Conservation (phyloP, 1,140 invertebrate species). For the Achroia grisella region DNA sequence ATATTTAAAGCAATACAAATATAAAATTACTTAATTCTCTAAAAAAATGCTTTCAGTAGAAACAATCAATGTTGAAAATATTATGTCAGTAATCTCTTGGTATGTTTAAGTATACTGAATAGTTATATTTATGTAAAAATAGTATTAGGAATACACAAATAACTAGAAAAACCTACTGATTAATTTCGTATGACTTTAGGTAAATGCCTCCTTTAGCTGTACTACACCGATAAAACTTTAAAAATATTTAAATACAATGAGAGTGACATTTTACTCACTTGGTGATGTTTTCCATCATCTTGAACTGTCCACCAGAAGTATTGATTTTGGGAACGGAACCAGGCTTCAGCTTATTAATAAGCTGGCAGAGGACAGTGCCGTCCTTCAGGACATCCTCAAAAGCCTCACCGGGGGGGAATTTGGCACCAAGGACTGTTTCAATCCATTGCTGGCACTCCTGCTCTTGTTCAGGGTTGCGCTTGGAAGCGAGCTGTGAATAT, state of each 20-base stretch:
- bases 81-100: too few relatives aligned
- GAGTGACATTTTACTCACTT: slow-evolving; percentile 73
- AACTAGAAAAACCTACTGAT: too few relatives aligned
- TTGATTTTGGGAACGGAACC: slow-evolving; percentile 90
- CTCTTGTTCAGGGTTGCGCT: slow-evolving; percentile 91
- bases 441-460: slow-evolving; percentile 94
- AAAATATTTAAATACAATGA: background rate
- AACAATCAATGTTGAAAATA: too few relatives aligned
- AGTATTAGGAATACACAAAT: too few relatives aligned
- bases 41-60: too few relatives aligned
- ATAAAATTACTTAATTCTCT: too few relatives aligned
- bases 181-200: too few relatives aligned
- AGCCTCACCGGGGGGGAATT: slow-evolving; percentile 83
- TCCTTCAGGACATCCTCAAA: slow-evolving; percentile 90
- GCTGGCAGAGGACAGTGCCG: slow-evolving; percentile 90
- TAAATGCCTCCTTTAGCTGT: background rate
- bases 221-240: background rate
- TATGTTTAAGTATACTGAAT: too few relatives aligned
- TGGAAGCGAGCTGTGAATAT: slow-evolving; percentile 84
- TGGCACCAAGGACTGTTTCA: slow-evolving; percentile 87
- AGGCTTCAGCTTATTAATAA: slow-evolving; percentile 92
- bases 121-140: too few relatives aligned
- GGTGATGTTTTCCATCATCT: slow-evolving; percentile 97
- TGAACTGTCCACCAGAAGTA: slow-evolving; percentile 91
- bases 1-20: too few relatives aligned